Evolutionary conservation across 30 jellyfish, hydroid and myxozoan species (phyloP).

Genomic region (Cassiopea andromeda): DNA sequence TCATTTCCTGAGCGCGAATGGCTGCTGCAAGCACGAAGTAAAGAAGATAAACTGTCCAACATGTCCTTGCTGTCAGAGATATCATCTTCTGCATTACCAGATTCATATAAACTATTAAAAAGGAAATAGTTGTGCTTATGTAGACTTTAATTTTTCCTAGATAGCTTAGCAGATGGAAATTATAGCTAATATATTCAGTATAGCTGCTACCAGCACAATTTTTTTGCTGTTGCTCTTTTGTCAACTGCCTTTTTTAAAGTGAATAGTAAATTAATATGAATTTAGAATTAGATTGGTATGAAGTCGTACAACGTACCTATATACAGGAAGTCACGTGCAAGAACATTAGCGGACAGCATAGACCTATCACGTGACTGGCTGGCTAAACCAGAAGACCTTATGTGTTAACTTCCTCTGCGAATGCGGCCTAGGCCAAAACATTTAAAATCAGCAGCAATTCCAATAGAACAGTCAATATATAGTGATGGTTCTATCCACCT

Average conservation of each 20-base stretch:
- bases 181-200: no score
- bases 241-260: no score
- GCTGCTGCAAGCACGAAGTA: conserved; percentile 45
- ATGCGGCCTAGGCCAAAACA: background rate
- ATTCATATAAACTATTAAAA: conserved; percentile 13
- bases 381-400: conserved; percentile 1
- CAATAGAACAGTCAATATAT: background rate
- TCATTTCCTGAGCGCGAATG: conserved; percentile 60
- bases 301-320: no score
- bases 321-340: no score
- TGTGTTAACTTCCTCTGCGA: conserved; percentile 14
- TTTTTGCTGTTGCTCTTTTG: no score
- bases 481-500: conserved; percentile 46
- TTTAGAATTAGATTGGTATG: no score
- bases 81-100: conserved; percentile 37
- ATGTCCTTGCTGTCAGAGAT: conserved; percentile 37
- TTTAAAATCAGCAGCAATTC: background rate
- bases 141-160: background rate
- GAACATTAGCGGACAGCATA: no score
- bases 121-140: background rate
- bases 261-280: no score
- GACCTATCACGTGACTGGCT: background rate
- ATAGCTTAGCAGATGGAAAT: no score
- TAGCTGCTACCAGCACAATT: no score
- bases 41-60: conserved; percentile 43